Evolutionary conservation across 2,888 invertebrate genomes (phyloP).

Genomic region (Liodrosophila aerea): DNA sequence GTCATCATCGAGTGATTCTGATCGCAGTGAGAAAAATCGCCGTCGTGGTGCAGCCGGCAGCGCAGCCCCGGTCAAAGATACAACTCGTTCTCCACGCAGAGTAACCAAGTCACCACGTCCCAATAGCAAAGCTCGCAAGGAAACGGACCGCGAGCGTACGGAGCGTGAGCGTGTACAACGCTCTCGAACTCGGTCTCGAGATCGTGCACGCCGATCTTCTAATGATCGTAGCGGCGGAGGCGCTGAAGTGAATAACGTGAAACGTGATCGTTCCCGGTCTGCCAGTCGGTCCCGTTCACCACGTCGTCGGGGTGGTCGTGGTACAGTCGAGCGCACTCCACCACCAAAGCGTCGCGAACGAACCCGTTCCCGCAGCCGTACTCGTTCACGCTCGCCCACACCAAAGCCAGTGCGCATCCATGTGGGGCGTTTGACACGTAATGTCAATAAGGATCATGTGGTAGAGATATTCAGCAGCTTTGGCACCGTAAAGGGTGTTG

Average conservation of each 20-base stretch:
- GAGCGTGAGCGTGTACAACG: constrained; percentile 54
- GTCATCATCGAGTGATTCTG: constrained; percentile 86
- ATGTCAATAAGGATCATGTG: constrained; percentile 95
- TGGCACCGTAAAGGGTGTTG: constrained; percentile 92
- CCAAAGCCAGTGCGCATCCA: constrained; percentile 97
- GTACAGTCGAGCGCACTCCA: constrained; percentile 93
- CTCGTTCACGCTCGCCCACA: constrained; percentile 94
- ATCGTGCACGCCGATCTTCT: constrained; percentile 64
- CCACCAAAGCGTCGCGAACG: constrained; percentile 87
- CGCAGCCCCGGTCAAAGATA: constrained; percentile 45
- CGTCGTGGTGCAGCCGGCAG: constrained; percentile 52
- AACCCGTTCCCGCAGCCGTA: constrained; percentile 90
- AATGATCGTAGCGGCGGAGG: constrained; percentile 42
- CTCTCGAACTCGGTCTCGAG: constrained; percentile 51
- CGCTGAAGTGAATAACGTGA: constrained; percentile 51
- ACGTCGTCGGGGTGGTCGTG: constrained; percentile 85
- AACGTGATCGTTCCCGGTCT: constrained; percentile 73
- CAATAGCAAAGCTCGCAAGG: constrained; percentile 65
- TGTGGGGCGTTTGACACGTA: constrained; percentile 94
- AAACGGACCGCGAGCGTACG: constrained; percentile 60
- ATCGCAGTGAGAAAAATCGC: constrained; percentile 82
- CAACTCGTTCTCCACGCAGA: constrained; percentile 68
- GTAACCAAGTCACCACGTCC: constrained; percentile 66
- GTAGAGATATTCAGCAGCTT: constrained; percentile 95
- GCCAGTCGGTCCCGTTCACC: constrained; percentile 82